Evolutionary conservation across 2,797 vertebrate genomes (phyloP), one percentile per base, ranked within the genome.

Genomic region (Sebastes kiyomatsui): DNA sequence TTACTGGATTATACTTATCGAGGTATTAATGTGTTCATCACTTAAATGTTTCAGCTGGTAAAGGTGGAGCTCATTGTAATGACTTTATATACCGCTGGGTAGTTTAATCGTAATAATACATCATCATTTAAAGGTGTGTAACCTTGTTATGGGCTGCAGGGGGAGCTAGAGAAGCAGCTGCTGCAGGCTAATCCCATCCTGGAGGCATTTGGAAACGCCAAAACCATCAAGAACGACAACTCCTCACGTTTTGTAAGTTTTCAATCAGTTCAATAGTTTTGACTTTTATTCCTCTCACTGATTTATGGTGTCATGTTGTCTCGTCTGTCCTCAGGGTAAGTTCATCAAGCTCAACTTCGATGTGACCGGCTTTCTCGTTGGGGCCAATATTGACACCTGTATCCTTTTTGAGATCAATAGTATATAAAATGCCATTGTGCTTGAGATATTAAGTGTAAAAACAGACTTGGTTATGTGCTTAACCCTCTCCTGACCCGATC

Each of bases 321-420:
- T 23, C 14, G 18, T 91, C 67, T 74, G 33, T 75, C 16, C 82
- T 64, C 96, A 99, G 98, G 98, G 98, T 32, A 99, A 99, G 92
- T 99, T 99, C 92, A 99, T 99, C 94, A 97, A 97, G 78, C 98
- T 99, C 89, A 99, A 99, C 96, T 99, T 99, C 6, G 98, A 99
- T 2, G 98, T 99, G 84, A 98, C 98, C 0, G 98, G 98, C 14
- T 99, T 96, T 87, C 96, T 99, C 0, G 98, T 99, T 0, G 98
- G 98, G 62, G 98, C 98, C 32, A 98, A 97, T 87, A 98, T 99
- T 0, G 98, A 99, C 90, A 99, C 98, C 5, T 99, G 98, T 99
- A 99, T 99, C 98, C 97, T 65, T 33, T 16, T 30, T 14, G 1
- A 52, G 25, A 42, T 64, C 2, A 35, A 20, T 18, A 38, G 13